Base-by-base conservation (phyloP, 2,888 invertebrate genomes). In the Drosophila tripunctata region DNA sequence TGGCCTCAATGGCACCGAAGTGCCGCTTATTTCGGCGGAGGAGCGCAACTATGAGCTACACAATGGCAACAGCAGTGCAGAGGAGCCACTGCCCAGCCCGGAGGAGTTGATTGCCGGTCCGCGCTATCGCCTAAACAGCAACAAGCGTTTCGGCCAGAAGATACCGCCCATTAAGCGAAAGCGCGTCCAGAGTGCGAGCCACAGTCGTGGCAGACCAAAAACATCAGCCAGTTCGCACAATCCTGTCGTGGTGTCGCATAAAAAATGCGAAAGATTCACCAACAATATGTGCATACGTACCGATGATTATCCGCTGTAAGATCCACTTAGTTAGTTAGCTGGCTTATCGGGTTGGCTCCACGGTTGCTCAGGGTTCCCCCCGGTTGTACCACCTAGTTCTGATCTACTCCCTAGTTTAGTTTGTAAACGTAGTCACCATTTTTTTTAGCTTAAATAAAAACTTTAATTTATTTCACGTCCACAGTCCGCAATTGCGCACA, bases 241-340 rank as follows among this genome's bases (percentile, higher is more conserved):
- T 38, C 72, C 87, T 0, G 69, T 79, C 10, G 78, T 85, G 22
- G 33, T 79, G 87, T 31, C 79, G 0, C 76, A 83, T 15, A 88
- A 83, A 47, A 90, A 90, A 92, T 95, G 95, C 85, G 95, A 94
- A 82, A 93, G 94, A 67, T 95, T 96, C 82, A 94, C 95, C 3
- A 94, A 94, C 78, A 94, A 94, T 2, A 92, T 96, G 79, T 96
- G 96, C 88, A 92, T 96, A 50, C 94, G 94, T 67, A 93, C 94
- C 17, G 93, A 93, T 7, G 95, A 96, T 88, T 96, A 96, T 91
- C 96, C 96, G 22, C 93, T 94, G 96, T 96, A 92, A 93, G 95
- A 93, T 67, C 41, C 67, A 60, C 62, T 50, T 63, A 66, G 67
- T 55, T 75, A 65, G 65, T 58, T 72, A 64, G 70, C 55, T 41